Percentiles rank a stretch among this genome's conserved stretches.
These are phyloP conservation scores for Pterophyllum scalare DNA, from an alignment of 2,113 vertebrate genomes.

Conservation along the genomic window DNA sequence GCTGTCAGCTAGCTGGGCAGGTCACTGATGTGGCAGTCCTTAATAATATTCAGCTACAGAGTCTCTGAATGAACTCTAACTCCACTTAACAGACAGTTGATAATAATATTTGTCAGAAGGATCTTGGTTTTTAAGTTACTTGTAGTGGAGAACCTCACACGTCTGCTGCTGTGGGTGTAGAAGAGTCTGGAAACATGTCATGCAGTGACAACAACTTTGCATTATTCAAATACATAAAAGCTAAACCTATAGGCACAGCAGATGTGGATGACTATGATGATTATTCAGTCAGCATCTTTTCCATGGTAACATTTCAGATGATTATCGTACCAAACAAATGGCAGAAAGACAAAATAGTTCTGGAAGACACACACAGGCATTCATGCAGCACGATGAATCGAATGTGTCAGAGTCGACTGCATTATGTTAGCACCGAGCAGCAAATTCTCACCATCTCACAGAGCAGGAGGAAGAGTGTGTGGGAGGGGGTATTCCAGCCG, in stretches of 20 bases:
- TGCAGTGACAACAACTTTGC: too few species aligned
- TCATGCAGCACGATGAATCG: not conserved
- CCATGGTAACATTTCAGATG: rapidly evolving
- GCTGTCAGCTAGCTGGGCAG: not conserved
- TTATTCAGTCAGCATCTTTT: not conserved
- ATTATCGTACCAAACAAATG: not conserved
- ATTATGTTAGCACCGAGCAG: not conserved
- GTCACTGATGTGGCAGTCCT: not conserved
- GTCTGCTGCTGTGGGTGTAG: not conserved
- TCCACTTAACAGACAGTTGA: not conserved
- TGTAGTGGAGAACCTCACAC: not conserved
- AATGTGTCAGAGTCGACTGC: not conserved
- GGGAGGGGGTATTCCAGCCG: conserved; percentile 66
- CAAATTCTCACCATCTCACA: conserved; percentile 14
- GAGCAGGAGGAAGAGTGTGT: conserved; percentile 33
- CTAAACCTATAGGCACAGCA: too few species aligned
- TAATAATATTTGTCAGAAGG: not conserved
- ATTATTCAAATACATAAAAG: too few species aligned
- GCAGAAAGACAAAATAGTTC: not conserved
- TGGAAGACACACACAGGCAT: not conserved
- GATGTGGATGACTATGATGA: too few species aligned
- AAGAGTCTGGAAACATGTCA: not conserved
- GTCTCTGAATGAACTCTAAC: not conserved
- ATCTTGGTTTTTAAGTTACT: not conserved
- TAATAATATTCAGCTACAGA: too few species aligned